Conservation (phyloP, 2,113 vertebrate genomes). For the Malurus cyaneus region DNA sequence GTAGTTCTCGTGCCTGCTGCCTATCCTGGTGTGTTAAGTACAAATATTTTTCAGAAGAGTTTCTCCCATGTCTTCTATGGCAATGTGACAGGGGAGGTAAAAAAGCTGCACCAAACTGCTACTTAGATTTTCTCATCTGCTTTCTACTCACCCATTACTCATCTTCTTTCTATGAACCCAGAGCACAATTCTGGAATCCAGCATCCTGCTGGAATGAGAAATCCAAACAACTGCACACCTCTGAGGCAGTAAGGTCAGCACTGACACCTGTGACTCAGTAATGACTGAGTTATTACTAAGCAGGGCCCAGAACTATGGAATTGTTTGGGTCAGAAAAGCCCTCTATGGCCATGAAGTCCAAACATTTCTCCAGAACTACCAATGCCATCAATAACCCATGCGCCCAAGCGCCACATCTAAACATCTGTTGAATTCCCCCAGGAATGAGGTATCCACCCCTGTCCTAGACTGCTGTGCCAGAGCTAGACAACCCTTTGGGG, state of each 20-base stretch:
- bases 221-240: not conserved
- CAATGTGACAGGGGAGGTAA: accelerated
- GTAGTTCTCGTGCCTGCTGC: not conserved
- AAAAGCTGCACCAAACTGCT: not conserved
- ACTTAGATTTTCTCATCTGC: not conserved
- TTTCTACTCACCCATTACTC: not conserved
- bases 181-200: not conserved
- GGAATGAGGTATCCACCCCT: not conserved
- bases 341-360: not conserved
- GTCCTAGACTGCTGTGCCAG: not conserved
- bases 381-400: not conserved
- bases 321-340: not conserved
- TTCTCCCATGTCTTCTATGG: not conserved
- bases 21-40: too few species aligned
- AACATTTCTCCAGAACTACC: not conserved
- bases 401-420: not conserved
- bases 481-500: not conserved
- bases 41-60: not conserved
- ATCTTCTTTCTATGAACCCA: not conserved
- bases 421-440: not conserved
- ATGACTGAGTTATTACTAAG: not conserved
- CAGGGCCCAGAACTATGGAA: not conserved
- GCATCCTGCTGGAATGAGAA: not conserved
- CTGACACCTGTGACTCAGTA: not conserved
- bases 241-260: not conserved